Conservation (phyloP, 2,888 invertebrate species). For the Ypsolopha sequella region DNA sequence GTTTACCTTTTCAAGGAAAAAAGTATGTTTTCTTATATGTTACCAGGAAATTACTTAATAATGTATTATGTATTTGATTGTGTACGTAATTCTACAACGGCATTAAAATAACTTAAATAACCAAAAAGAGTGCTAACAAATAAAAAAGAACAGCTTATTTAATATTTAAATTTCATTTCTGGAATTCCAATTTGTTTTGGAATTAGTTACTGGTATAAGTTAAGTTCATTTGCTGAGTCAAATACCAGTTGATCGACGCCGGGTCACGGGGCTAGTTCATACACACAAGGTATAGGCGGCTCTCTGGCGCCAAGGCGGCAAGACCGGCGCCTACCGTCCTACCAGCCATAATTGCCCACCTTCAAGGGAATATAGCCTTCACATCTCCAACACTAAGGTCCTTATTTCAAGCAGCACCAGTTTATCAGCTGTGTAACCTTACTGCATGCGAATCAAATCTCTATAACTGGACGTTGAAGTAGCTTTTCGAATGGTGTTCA, state of each 20-base stretch:
- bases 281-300: constrained; percentile 68
- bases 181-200: constrained; percentile 38
- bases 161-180: not conserved
- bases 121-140: no score
- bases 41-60: no score
- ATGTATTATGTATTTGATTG: no score
- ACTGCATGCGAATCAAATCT: constrained; percentile 21
- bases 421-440: constrained; percentile 30
- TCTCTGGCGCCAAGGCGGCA: constrained; percentile 64
- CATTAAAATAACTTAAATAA: no score
- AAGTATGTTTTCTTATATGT: no score
- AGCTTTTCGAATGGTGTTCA: constrained; percentile 24
- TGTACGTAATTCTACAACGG: no score
- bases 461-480: constrained; percentile 16
- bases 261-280: constrained; percentile 67
- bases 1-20: no score
- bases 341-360: constrained; percentile 30
- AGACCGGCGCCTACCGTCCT: constrained; percentile 64
- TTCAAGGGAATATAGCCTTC: constrained; percentile 21
- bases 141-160: not conserved
- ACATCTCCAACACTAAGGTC: constrained; percentile 9
- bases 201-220: constrained; percentile 41
- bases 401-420: constrained; percentile 10
- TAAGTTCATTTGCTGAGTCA: constrained; percentile 49
- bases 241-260: constrained; percentile 64